Evolutionary conservation across 2,888 invertebrate species (phyloP).

Genomic region (Isoperla grammatica): DNA sequence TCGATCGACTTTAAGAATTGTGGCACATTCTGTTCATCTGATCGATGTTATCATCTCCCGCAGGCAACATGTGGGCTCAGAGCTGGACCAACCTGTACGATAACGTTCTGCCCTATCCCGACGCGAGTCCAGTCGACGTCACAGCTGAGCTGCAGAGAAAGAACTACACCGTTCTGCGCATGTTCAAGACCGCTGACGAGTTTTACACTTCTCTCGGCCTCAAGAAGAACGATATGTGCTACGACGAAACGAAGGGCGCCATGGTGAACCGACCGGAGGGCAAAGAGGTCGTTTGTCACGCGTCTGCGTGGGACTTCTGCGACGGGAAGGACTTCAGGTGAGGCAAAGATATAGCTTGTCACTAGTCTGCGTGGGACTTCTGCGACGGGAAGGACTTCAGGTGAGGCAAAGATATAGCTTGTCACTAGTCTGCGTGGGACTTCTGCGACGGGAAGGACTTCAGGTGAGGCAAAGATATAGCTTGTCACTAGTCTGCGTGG

Average conservation of each 20-base stretch:
- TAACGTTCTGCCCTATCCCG: slow-evolving; percentile 49
- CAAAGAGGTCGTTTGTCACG: slow-evolving; percentile 56
- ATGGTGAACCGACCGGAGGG: slow-evolving; percentile 54
- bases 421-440: no score
- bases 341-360: no score
- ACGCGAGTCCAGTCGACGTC: slow-evolving; percentile 45
- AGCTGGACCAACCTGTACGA: slow-evolving; percentile 51
- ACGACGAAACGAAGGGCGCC: slow-evolving; percentile 45
- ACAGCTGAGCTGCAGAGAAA: slow-evolving; percentile 47
- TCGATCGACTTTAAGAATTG: no score
- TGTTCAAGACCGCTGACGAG: slow-evolving; percentile 55
- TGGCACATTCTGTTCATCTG: neutral
- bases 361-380: no score
- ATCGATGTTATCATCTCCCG: neutral
- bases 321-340: slow-evolving; percentile 59
- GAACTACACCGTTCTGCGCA: slow-evolving; percentile 39
- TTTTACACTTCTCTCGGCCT: slow-evolving; percentile 58
- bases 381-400: no score
- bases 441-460: no score
- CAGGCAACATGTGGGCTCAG: slow-evolving; percentile 63
- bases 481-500: no score
- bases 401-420: no score
- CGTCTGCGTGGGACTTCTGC: slow-evolving; percentile 65
- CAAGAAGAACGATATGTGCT: slow-evolving; percentile 52
- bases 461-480: no score